phyloP scores from a whole-genome alignment of 2,797 vertebrate species.

The Cirrhinus molitorella region DNA sequence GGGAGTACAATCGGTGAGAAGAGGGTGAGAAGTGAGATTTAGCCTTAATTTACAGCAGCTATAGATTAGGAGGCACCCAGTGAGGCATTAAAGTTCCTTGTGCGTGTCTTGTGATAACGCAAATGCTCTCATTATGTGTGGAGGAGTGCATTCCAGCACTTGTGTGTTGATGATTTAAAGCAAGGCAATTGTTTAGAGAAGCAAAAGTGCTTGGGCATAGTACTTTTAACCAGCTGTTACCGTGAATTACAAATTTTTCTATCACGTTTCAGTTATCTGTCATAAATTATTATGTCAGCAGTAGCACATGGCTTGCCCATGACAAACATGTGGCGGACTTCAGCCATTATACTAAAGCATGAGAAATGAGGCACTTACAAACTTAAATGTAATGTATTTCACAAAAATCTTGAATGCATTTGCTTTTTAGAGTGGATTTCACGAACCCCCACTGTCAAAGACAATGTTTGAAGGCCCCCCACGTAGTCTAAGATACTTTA shows the following conservation, averaged over 20 bases:
- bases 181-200: conserved; percentile 29
- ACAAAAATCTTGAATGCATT: background rate
- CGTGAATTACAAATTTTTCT: background rate
- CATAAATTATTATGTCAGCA: conserved; percentile 6
- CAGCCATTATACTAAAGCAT: background rate
- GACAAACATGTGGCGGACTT: background rate
- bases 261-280: background rate
- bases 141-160: conserved; percentile 48
- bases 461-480: background rate
- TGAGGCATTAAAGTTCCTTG: conserved; percentile 31
- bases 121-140: conserved; percentile 30
- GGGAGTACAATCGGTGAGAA: background rate
- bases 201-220: background rate
- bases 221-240: conserved; percentile 8
- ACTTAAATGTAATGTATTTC: background rate
- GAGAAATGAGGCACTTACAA: background rate
- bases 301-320: background rate
- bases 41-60: conserved; percentile 40
- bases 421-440: background rate
- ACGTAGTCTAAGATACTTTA: background rate
- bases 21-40: conserved; percentile 28
- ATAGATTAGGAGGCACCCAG: conserved; percentile 35
- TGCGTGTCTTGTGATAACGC: conserved; percentile 42
- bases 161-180: conserved; percentile 22
- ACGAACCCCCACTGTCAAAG: background rate